Conservation (phyloP, 1,140 invertebrate species). For the Rhyacophila brunnea region DNA sequence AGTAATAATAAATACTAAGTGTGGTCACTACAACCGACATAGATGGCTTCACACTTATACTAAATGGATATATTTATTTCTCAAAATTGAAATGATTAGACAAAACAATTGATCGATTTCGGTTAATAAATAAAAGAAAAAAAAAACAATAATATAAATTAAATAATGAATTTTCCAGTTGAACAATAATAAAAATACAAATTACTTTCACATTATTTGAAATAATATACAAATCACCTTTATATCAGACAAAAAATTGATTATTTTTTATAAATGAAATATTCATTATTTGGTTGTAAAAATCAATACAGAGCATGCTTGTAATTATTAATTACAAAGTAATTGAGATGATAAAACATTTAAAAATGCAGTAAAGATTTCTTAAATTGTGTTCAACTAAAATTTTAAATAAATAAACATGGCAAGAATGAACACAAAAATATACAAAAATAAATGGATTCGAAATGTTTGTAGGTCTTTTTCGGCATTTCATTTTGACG, state of each 20-base stretch:
- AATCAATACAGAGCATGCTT: no score
- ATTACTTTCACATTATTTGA: slow-evolving; percentile 16
- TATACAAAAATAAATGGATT: not conserved
- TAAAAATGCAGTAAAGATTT: no score
- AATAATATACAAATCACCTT: not conserved
- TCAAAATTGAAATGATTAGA: slow-evolving; percentile 13
- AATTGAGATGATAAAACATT: no score
- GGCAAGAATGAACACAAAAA: slow-evolving; percentile 5
- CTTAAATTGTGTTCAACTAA: no score
- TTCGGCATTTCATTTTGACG: not conserved
- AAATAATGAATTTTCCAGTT: no score
- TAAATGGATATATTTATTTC: slow-evolving; percentile 29
- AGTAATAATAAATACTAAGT: slow-evolving; percentile 36
- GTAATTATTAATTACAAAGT: no score
- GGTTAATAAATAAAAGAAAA: not conserved
- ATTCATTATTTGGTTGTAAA: no score
- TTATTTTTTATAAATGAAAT: not conserved
- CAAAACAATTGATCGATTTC: slow-evolving; percentile 7
- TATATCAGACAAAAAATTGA: not conserved
- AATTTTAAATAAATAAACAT: not conserved
- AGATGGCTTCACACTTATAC: slow-evolving; percentile 33
- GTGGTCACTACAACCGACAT: slow-evolving; percentile 33
- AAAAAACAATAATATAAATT: not conserved
- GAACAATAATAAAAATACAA: slow-evolving; percentile 17
- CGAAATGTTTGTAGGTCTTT: not conserved